Evolutionary conservation across 2,113 vertebrate genomes (phyloP).

Genomic region (Daubentonia madagascariensis): DNA sequence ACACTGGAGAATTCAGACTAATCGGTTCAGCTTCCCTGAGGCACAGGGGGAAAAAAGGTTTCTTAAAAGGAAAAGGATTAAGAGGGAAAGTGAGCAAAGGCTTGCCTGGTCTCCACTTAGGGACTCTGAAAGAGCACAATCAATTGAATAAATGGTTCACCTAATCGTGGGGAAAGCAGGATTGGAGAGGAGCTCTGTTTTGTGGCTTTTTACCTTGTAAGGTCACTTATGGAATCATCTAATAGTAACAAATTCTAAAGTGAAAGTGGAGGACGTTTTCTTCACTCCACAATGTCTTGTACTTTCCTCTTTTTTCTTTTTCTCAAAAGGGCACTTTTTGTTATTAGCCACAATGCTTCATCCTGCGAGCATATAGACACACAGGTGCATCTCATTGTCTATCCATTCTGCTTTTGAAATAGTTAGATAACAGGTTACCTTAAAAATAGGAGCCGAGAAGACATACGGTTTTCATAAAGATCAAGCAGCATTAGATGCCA

Average conservation of each 20-base stretch:
- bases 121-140: slow-evolving; percentile 43
- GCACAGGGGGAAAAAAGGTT: not conserved
- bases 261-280: not conserved
- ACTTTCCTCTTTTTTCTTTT: not conserved
- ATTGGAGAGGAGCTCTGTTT: not conserved
- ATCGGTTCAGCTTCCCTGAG: slow-evolving; percentile 42
- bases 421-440: not conserved
- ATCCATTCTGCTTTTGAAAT: not conserved
- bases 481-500: not conserved
- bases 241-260: not conserved
- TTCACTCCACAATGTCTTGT: not conserved
- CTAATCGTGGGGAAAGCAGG: not conserved
- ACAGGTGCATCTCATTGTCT: not conserved
- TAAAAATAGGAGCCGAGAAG: not conserved
- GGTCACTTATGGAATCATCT: not conserved
- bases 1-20: slow-evolving; percentile 67
- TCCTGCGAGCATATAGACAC: rapidly evolving
- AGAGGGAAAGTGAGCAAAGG: slow-evolving; percentile 49
- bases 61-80: slow-evolving; percentile 68
- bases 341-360: not conserved
- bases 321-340: not conserved
- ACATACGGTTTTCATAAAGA: not conserved
- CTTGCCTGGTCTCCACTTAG: slow-evolving; percentile 36
- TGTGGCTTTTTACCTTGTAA: not conserved
- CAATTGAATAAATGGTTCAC: not conserved